phyloP scores from a whole-genome alignment of 2,797 vertebrate genomes.

The Brotula barbata region DNA sequence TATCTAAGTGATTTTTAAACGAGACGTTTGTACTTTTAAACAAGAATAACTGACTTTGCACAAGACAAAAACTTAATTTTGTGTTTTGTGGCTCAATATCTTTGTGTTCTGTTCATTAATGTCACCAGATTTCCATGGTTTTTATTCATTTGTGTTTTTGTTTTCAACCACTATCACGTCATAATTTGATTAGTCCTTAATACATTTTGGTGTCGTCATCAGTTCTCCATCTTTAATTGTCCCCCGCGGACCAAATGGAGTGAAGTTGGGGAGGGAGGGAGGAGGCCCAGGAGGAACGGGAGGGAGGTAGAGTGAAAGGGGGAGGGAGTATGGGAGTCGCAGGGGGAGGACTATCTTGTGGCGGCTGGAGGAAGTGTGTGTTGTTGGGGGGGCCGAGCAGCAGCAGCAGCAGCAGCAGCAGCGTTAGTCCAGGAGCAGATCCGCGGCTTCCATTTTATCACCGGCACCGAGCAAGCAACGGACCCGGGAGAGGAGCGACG shows the following conservation, averaged over 20 bases:
- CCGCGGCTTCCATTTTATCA: constrained; percentile 14
- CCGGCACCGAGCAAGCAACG: neutral
- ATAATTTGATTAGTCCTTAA: too few relatives aligned
- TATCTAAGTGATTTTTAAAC: too few relatives aligned
- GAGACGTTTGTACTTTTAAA: too few relatives aligned
- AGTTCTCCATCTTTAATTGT: too few relatives aligned
- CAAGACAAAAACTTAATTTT: too few relatives aligned
- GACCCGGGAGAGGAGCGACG: constrained; percentile 2
- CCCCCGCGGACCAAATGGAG: constrained; percentile 36
- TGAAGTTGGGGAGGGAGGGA: constrained; percentile 40
- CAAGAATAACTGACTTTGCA: too few relatives aligned
- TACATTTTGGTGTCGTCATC: too few relatives aligned
- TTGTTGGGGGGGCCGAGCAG: constrained; percentile 14
- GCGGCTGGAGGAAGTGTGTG: constrained; percentile 63
- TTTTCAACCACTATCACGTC: too few relatives aligned
- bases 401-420: constrained; percentile 17
- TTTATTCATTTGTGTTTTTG: too few relatives aligned
- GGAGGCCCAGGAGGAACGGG: constrained; percentile 45
- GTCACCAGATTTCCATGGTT: too few relatives aligned
- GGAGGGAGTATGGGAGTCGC: constrained; percentile 64
- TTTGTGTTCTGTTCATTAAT: too few relatives aligned
- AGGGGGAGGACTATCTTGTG: constrained; percentile 78
- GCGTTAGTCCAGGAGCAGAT: constrained; percentile 14
- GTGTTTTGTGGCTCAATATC: too few relatives aligned
- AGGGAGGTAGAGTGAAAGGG: constrained; percentile 47